Base-by-base conservation (phyloP, 2,113 vertebrate genomes). In the Bufo bufo region DNA sequence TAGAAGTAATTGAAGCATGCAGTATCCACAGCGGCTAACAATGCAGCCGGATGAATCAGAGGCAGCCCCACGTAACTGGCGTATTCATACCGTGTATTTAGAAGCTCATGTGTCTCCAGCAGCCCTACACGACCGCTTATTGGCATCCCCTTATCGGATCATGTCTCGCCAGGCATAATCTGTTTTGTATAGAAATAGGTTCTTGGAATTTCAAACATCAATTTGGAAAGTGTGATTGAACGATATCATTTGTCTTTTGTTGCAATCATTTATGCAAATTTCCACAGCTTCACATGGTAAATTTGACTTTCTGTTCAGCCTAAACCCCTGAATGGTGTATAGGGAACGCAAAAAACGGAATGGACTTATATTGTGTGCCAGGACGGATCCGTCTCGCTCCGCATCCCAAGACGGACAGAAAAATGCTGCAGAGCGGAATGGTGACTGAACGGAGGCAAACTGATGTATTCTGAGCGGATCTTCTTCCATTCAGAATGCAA, bases 61-160 rank as follows among this genome's bases (percentile, higher is more conserved):
- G 56, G 59, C 33, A 65, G 59, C 4, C 80, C n/a, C 52, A 82
- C 80, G 45, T 65, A 61, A 47, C n/a, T 17, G 80, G 45, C 4
- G 50, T 50, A 49, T n/a, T 20, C 17, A 2, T 47, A 47, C 58
- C 80, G 49, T 82, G 45, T 82, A 82, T 65, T 82, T 82, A 82
- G 50, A 49, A 33, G 80, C 49, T 82, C 59, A 82, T 82, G 50
- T 82, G 4, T 63, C 80, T n/a, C 19, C 17, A 49, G 8, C 50
- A 78, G 23, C 58, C 20, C 58, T 61, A 33, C 33, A 59, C 45
- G 58, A 63, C 56, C 47, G 12, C 80, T 82, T 19, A 82, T 82
- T 82, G 58, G 19, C 80, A 82, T 65, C 33, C 12, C 49, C 43
- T 49, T 65, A 82, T 65, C 45, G 8, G 58, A 82, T 49, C 43